A percentile compares a stretch with the other conserved stretches of the same genome.
Conservation (phyloP, 2,888 invertebrate genomes). For the Lumbricus terrestris region DNA sequence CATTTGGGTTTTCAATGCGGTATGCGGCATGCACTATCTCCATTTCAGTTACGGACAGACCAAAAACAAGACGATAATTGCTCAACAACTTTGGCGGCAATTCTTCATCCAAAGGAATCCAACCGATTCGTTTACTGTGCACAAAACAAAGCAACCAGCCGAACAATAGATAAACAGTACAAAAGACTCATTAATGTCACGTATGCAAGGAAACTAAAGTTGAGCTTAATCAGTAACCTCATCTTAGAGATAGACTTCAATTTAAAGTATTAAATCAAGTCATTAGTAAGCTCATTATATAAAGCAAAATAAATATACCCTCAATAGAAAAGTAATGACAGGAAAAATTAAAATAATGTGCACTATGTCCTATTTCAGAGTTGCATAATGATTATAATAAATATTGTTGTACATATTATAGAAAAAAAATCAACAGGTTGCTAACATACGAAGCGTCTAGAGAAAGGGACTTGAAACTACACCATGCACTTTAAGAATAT, state of each 20-base stretch:
- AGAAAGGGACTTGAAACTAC: neutral
- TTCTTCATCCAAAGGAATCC: constrained; percentile 41
- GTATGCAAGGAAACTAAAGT: neutral
- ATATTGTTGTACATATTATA: neutral
- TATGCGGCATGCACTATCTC: constrained; percentile 46
- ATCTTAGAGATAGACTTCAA: neutral
- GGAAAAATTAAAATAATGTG: neutral
- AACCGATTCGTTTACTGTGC: constrained; percentile 43
- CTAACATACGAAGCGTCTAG: neutral
- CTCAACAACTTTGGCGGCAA: constrained; percentile 37
- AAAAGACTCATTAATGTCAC: neutral
- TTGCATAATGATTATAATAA: too few relatives aligned
- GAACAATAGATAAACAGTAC: neutral
- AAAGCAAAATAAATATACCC: neutral
- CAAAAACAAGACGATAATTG: constrained; percentile 42
- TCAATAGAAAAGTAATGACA: neutral
- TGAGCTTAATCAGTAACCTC: neutral
- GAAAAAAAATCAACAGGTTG: neutral
- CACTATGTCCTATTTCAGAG: neutral
- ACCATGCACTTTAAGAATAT: neutral
- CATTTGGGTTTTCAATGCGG: constrained; percentile 43
- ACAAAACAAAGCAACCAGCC: neutral
- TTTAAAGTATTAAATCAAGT: neutral
- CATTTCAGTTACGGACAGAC: constrained; percentile 46
- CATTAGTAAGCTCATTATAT: neutral